Percentiles rank a stretch among this genome's conserved stretches.
Evolutionary conservation across 2,888 invertebrate species (phyloP).

Genomic region (Cybosia mesomella): DNA sequence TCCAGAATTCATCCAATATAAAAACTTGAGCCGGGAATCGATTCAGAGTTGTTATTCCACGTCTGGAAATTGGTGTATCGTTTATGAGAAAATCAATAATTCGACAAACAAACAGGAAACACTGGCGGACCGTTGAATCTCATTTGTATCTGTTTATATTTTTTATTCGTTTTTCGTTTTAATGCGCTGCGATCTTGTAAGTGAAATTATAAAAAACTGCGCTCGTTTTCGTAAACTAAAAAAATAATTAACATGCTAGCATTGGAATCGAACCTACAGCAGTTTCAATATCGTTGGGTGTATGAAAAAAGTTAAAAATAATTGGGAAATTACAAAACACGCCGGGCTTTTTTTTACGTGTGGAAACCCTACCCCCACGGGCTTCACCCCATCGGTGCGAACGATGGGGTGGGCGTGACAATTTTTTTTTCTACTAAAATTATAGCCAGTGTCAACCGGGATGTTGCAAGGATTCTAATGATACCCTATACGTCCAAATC

Average conservation of each 20-base stretch:
- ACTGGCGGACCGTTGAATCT: background rate
- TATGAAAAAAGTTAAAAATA: too few species aligned
- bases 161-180: background rate
- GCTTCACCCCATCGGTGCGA: too few species aligned
- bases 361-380: too few species aligned
- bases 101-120: background rate
- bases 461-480: too few species aligned
- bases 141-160: background rate
- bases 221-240: background rate
- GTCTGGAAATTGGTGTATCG: slow-evolving; percentile 3
- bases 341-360: too few species aligned
- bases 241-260: background rate
- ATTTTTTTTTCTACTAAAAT: too few species aligned
- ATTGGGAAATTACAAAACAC: too few species aligned
- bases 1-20: slow-evolving; percentile 19
- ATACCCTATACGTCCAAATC: too few species aligned
- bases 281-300: background rate
- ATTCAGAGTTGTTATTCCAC: slow-evolving; percentile 27
- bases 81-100: slow-evolving; percentile 1
- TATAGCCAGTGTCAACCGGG: too few species aligned
- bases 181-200: background rate
- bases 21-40: slow-evolving; percentile 25
- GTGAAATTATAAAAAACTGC: background rate
- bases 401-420: too few species aligned
- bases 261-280: background rate